A percentile compares a stretch with the other conserved stretches of the same genome.
These are phyloP conservation scores for Brachyalestes nurse DNA, from an alignment of 2,797 vertebrate genomes.

Conservation along the genomic window DNA sequence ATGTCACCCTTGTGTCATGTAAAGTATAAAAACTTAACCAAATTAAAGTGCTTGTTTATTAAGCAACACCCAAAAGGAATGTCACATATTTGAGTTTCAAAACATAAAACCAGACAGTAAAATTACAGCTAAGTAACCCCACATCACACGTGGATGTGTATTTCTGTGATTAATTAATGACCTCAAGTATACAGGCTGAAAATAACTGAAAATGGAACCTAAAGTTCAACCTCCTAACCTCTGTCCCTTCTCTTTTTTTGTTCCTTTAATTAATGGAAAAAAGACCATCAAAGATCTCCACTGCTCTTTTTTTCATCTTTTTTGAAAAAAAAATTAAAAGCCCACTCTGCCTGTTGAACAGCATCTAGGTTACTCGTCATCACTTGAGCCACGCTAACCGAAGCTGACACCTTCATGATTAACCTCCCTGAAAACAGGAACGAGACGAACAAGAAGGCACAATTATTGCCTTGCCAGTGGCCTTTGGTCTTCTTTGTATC, in stretches of 20 bases:
- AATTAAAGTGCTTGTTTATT: conserved; percentile 36
- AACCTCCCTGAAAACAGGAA: conserved; percentile 37
- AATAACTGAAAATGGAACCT: conserved; percentile 49
- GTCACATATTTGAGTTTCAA: background rate
- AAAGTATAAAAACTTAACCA: background rate
- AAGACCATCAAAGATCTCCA: conserved; percentile 32
- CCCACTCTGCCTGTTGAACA: conserved; percentile 5
- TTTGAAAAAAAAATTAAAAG: background rate
- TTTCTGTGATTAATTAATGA: conserved; percentile 54
- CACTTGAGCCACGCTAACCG: conserved; percentile 40
- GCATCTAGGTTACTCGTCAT: conserved; percentile 27
- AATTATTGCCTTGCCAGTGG: conserved; percentile 45
- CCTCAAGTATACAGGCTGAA: conserved; percentile 50
- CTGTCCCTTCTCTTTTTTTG: conserved; percentile 28
- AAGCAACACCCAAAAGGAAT: background rate
- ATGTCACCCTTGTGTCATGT: background rate
- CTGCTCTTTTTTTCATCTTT: conserved; percentile 13
- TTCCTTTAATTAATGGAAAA: conserved; percentile 47
- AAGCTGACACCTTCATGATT: conserved; percentile 29
- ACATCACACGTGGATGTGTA: conserved; percentile 26
- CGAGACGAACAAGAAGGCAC: conserved; percentile 19
- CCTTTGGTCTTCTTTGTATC: background rate
- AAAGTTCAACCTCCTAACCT: conserved; percentile 44
- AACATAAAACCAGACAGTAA: conserved; percentile 15
- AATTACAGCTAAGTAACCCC: conserved; percentile 15